Evolutionary conservation across 1,140 invertebrate genomes (phyloP).

Genomic region (Chionoecetes opilio): DNA sequence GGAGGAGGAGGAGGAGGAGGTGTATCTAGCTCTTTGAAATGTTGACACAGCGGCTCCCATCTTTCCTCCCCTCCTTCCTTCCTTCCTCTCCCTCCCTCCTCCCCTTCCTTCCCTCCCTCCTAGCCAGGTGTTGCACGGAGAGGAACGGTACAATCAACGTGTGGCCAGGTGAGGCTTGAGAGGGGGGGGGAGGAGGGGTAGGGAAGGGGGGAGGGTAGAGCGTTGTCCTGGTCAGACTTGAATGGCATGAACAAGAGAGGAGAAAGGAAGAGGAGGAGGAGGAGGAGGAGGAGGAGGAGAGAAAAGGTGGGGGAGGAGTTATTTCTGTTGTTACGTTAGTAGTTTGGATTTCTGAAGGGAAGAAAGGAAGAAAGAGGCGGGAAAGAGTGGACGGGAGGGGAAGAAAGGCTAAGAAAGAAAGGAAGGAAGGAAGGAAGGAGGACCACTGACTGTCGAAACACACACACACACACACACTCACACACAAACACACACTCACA

Average conservation of each 20-base stretch:
- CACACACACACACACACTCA: slow-evolving; percentile 33
- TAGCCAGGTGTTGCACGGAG: not conserved
- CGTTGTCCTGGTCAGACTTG: not conserved
- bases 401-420: not conserved
- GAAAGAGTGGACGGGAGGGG: no score
- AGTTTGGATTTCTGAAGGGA: not conserved
- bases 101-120: not conserved
- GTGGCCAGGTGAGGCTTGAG: not conserved
- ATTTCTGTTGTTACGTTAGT: not conserved
- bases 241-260: slow-evolving; percentile 1
- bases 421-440: not conserved
- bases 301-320: not conserved
- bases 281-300: not conserved
- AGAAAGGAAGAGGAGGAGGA: not conserved
- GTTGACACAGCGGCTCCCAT: slow-evolving; percentile 14
- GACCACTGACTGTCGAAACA: not conserved
- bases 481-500: slow-evolving; percentile 45
- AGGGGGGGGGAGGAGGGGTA: not conserved
- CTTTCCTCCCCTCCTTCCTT: not conserved
- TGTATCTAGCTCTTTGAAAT: not conserved
- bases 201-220: not conserved
- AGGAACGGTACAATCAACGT: not conserved
- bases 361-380: not conserved
- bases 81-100: not conserved
- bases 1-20: slow-evolving; percentile 6